phyloP scores from a whole-genome alignment of 2,797 vertebrate species.

The Syngnathus rostellatus region DNA sequence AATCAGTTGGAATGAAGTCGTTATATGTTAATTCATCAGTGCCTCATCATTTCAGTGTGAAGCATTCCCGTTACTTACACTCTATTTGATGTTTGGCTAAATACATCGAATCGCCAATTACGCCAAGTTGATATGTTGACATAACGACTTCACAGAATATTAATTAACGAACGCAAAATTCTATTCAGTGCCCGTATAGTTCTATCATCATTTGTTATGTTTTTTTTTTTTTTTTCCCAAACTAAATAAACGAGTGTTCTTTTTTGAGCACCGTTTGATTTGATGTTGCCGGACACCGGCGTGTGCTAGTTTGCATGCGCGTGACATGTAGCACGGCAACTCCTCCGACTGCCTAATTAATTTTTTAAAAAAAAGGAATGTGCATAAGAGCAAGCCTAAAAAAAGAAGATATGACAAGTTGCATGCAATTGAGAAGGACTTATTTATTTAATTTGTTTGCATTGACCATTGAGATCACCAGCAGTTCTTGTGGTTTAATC shows the following conservation, averaged over 20 bases:
- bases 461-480: too few relatives aligned
- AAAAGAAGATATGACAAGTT: background rate
- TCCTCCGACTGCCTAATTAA: background rate
- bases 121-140: background rate
- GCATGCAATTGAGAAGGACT: background rate
- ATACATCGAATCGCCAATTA: conserved; percentile 3
- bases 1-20: background rate
- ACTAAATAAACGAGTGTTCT: conserved; percentile 3
- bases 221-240: background rate
- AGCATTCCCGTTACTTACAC: background rate
- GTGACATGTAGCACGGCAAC: background rate
- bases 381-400: background rate
- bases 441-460: too few relatives aligned
- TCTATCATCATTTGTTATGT: background rate
- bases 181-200: background rate
- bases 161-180: conserved; percentile 2
- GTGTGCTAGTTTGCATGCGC: background rate
- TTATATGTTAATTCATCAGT: background rate
- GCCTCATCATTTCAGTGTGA: background rate
- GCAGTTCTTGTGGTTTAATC: too few relatives aligned
- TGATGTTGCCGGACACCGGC: background rate
- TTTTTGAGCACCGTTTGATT: conserved; percentile 1
- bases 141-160: background rate
- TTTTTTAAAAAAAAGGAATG: background rate
- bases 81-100: conserved; percentile 1